Evolutionary conservation across 2,888 invertebrate species (phyloP), one percentile per base, ranked within the genome.

Genomic region (Aelia acuminata): DNA sequence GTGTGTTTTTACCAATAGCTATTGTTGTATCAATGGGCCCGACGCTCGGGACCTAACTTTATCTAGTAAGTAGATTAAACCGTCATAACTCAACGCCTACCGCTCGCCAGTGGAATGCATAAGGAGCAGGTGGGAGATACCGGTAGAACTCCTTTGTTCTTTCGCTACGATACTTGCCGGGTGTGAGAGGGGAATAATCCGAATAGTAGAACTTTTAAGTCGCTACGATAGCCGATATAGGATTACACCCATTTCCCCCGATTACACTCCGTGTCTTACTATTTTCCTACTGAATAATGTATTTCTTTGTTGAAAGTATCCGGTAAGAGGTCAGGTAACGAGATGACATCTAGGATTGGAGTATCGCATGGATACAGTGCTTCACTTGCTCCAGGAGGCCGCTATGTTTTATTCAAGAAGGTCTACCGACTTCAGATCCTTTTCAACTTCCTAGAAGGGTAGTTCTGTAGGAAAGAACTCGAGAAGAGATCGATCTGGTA

Each of bases 61-160:
- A 39, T 75, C 39, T 39, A 39, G 75, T 75, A 75, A 39, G 39
- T 75, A 39, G 75, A 75, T 75, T 10, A 39, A 39, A 75, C 39
- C 39, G 75, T 39, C 75, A 75, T 75, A 75, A 75, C 20, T 75
- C 75, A 75, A 75, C 75, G 75, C 75, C 75, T 75, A 75, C 75
- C 75, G 4, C 20, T 26, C 18, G 20, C 8, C 31, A 20, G 15
- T 35, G 70, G 35, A 70, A 35, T 35, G 18, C 35, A 35, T 35
- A 70, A 35, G 70, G 70, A 35, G 22, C 35, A 70, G 70, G 70
- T 70, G 35, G 70, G 70, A 35, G 35, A 70, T 70, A 3, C 20
- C n/a, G 63, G 26, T 63, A 53, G 7, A n/a, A 10, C 22, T 15
- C 2, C n/a, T n/a, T n/a, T 53, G 53, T 18, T 49, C 18, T 15